Percentiles rank a stretch among this genome's conserved stretches.
Evolutionary conservation across 2,888 invertebrate species (phyloP).

Genomic region (Anagyrus pseudococci): DNA sequence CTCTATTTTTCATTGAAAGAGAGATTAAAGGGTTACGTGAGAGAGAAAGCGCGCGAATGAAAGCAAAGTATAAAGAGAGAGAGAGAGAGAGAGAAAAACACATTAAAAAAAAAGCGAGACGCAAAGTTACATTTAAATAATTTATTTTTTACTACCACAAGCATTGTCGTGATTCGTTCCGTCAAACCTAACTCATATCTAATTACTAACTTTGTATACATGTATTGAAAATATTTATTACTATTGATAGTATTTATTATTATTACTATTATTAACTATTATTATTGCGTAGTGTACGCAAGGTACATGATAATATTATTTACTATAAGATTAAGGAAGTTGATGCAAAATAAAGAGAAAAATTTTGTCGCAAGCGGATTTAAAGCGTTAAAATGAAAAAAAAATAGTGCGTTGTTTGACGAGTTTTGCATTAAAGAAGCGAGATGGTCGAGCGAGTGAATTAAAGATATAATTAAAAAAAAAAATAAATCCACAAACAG

Average conservation of each 20-base stretch:
- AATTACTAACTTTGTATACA: slow-evolving; percentile 45
- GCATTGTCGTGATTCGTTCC: slow-evolving; percentile 44
- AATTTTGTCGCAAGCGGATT: slow-evolving; percentile 26
- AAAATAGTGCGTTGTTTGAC: slow-evolving; percentile 27
- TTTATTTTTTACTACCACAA: slow-evolving; percentile 47
- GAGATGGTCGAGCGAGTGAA: slow-evolving; percentile 7
- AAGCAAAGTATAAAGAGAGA: slow-evolving; percentile 1
- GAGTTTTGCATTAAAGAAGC: slow-evolving; percentile 21
- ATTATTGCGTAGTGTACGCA: slow-evolving; percentile 40
- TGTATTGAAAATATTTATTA: slow-evolving; percentile 41
- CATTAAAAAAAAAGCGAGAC: slow-evolving; percentile 27
- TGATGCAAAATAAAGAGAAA: slow-evolving; percentile 36
- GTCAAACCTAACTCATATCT: slow-evolving; percentile 47
- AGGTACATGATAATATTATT: slow-evolving; percentile 38
- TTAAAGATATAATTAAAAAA: slow-evolving; percentile 11
- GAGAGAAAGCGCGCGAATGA: slow-evolving; percentile 16
- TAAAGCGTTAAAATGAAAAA: slow-evolving; percentile 11
- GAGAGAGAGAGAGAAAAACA: slow-evolving; percentile 15
- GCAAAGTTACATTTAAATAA: slow-evolving; percentile 42
- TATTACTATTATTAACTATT: slow-evolving; percentile 40
- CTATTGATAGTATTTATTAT: slow-evolving; percentile 41
- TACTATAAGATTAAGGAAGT: slow-evolving; percentile 39
- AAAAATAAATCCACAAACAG: slow-evolving; percentile 39
- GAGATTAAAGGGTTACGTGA: slow-evolving; percentile 40
- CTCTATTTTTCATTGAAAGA: slow-evolving; percentile 47